Conservation (phyloP, 2,888 invertebrate species). For the Tetanocera ferruginea region DNA sequence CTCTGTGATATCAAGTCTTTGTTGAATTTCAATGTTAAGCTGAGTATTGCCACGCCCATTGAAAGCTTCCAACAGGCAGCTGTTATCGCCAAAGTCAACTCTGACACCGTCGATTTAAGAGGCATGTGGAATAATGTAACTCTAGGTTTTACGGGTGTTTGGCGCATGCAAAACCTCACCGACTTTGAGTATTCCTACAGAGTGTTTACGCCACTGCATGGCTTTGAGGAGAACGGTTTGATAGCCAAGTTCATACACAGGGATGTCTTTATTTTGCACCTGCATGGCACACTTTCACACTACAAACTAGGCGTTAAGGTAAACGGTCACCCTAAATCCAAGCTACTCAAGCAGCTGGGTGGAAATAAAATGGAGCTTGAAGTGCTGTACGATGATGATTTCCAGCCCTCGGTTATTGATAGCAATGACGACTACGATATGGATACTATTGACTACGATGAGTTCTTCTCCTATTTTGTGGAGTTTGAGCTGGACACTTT, state of each 20-base stretch:
- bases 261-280: conserved; percentile 78
- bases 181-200: conserved; percentile 85
- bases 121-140: conserved; percentile 82
- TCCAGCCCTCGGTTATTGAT: conserved; percentile 56
- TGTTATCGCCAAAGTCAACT: conserved; percentile 78
- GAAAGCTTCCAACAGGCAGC: conserved; percentile 78
- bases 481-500: conserved; percentile 73
- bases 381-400: conserved; percentile 67
- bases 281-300: conserved; percentile 78
- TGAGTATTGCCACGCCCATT: conserved; percentile 81
- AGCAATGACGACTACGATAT: conserved; percentile 60
- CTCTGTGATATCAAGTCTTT: conserved; percentile 75
- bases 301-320: conserved; percentile 73
- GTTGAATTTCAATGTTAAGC: conserved; percentile 80
- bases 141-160: conserved; percentile 83
- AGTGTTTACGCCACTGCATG: conserved; percentile 82
- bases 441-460: conserved; percentile 67
- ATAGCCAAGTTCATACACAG: conserved; percentile 77
- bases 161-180: conserved; percentile 73
- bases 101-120: conserved; percentile 80
- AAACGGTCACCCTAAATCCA: conserved; percentile 64
- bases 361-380: conserved; percentile 59
- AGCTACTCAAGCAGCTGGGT: conserved; percentile 63
- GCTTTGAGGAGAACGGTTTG: conserved; percentile 83
- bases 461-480: conserved; percentile 72